Evolutionary conservation across 2,113 vertebrate species (phyloP).

Genomic region (Ceyx melanurus): DNA sequence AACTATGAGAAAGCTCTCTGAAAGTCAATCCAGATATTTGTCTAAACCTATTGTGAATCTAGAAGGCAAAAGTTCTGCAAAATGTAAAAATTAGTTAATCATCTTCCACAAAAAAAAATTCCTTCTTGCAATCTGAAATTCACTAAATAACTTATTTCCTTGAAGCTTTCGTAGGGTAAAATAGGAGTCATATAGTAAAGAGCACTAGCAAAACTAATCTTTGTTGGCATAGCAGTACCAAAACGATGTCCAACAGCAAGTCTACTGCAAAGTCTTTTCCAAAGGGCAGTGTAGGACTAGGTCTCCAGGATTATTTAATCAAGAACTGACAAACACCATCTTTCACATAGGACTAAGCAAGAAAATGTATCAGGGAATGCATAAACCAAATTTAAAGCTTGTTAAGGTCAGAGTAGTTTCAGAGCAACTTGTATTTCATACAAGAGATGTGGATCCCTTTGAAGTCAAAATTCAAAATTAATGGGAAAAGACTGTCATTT

Average conservation of each 20-base stretch:
- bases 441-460: background rate
- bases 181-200: background rate
- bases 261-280: background rate
- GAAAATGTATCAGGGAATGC: background rate
- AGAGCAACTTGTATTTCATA: background rate
- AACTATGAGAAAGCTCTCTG: background rate
- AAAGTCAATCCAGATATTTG: background rate
- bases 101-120: background rate
- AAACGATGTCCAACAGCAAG: background rate
- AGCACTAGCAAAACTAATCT: background rate
- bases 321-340: background rate
- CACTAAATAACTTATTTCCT: background rate
- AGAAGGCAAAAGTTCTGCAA: background rate
- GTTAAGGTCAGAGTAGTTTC: background rate
- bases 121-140: background rate
- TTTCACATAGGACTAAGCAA: background rate
- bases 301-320: background rate
- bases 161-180: background rate
- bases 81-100: background rate
- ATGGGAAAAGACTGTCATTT: background rate
- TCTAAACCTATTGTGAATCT: background rate
- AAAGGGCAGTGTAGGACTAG: background rate
- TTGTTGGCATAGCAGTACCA: background rate
- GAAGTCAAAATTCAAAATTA: conserved; percentile 3
- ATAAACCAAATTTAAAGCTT: background rate